Conservation (phyloP, 2,797 vertebrate species). For the Hypotaenidia philippensis region DNA sequence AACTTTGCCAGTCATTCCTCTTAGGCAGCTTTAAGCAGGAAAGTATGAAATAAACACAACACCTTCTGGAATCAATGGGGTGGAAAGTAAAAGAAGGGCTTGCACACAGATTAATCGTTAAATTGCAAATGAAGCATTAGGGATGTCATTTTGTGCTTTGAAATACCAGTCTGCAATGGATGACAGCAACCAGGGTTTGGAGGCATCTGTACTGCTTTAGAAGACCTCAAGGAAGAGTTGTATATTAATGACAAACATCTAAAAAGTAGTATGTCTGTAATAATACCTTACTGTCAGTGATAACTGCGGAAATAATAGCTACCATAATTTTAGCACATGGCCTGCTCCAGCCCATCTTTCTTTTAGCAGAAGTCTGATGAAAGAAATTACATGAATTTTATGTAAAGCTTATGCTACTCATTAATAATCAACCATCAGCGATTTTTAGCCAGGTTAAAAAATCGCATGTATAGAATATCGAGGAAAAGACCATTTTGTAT, state of each 20-base stretch:
- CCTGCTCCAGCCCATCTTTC: conserved; percentile 22
- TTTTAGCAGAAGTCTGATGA: background rate
- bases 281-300: background rate
- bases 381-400: conserved; percentile 15
- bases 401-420: conserved; percentile 29
- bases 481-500: background rate
- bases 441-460: conserved; percentile 34
- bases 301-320: conserved; percentile 56
- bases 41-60: background rate
- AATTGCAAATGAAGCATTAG: conserved; percentile 37
- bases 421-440: background rate
- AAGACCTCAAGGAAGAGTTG: background rate
- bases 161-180: background rate
- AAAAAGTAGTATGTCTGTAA: background rate
- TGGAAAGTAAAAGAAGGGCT: background rate
- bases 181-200: background rate
- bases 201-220: background rate
- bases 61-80: background rate
- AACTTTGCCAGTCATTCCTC: background rate
- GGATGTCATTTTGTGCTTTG: background rate
- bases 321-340: background rate
- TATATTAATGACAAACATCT: background rate
- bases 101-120: background rate
- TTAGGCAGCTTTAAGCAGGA: background rate
- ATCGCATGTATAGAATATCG: background rate